Evolutionary conservation across 2,113 vertebrate genomes (phyloP).

Genomic region (Phylloscopus whistleri): DNA sequence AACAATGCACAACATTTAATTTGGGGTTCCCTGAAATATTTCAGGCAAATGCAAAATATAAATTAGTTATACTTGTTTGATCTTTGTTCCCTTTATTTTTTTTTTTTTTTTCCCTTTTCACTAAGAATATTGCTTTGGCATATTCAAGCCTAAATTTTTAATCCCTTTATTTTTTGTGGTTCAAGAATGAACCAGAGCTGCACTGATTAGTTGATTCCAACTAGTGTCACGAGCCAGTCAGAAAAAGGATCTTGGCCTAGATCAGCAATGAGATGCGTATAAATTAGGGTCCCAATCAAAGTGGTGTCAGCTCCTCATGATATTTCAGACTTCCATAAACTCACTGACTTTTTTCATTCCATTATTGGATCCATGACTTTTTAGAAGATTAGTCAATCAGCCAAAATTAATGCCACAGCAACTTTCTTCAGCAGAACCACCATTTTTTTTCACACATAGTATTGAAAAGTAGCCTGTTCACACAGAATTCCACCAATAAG

Average conservation of each 20-base stretch:
- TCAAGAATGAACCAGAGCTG: neutral
- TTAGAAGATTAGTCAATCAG: neutral
- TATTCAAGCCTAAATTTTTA: neutral
- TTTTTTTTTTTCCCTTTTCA: neutral
- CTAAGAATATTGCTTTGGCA: neutral
- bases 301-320: neutral
- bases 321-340: neutral
- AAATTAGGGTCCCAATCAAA: neutral
- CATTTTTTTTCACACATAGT: neutral
- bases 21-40: neutral
- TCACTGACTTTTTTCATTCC: neutral
- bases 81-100: neutral
- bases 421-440: neutral
- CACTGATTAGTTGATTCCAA: neutral
- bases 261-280: neutral
- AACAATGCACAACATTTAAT: neutral
- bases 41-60: neutral
- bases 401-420: neutral
- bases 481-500: neutral
- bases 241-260: neutral
- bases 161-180: neutral
- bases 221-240: neutral
- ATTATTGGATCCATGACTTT: neutral
- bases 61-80: neutral
- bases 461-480: neutral